These are phyloP conservation scores for Alcedo atthis DNA, from an alignment of 2,797 vertebrate species.

Conservation along the genomic window DNA sequence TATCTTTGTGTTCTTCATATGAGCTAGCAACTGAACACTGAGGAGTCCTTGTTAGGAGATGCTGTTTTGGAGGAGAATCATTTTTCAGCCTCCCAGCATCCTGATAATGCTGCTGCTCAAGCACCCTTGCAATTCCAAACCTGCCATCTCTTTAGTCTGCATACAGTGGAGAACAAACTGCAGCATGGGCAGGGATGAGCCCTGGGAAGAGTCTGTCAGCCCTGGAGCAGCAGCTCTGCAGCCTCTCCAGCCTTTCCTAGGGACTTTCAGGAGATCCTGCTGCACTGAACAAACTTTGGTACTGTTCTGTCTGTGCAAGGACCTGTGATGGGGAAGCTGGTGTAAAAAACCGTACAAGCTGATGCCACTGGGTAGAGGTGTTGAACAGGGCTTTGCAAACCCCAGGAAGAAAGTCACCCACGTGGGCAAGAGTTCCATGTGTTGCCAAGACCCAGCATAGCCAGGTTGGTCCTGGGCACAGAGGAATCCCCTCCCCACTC, in stretches of 20 bases:
- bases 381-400: not conserved
- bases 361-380: not conserved
- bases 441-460: not conserved
- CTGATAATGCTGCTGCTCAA: not conserved
- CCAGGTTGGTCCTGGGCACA: not conserved
- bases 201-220: not conserved
- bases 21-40: not conserved
- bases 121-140: not conserved
- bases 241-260: no score
- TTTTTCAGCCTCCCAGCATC: not conserved
- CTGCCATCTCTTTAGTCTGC: not conserved
- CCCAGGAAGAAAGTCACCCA: not conserved
- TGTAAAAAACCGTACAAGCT: not conserved
- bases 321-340: not conserved
- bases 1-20: not conserved
- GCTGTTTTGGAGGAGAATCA: not conserved
- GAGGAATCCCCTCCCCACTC: rapidly evolving
- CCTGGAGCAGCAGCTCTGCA: conserved; percentile 6
- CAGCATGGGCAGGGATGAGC: not conserved
- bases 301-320: not conserved
- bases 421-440: rapidly evolving
- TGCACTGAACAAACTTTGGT: not conserved
- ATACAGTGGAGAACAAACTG: conserved; percentile 7
- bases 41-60: not conserved
- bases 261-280: not conserved